Evolutionary conservation across 1,140 invertebrate genomes (phyloP), one percentile per base, ranked within the genome.

Genomic region (Alviniconcha marisindica): DNA sequence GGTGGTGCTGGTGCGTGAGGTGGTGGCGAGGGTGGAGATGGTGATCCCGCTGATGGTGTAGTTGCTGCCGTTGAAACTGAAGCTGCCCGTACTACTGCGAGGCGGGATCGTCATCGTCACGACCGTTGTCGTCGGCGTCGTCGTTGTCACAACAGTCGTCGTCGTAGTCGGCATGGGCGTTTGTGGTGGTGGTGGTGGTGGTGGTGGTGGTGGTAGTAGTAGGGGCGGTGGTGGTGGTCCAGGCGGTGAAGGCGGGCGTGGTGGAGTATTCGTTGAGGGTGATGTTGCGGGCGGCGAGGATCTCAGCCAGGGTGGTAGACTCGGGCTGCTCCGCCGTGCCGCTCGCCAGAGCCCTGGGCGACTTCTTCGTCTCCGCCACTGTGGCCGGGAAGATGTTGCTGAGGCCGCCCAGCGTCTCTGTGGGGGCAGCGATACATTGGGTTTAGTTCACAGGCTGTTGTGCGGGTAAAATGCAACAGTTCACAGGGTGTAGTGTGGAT

Each of bases 301-400:
- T 74, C 71, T 83, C 78, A 21, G 84, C 56, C 2, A 78, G 77
- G 0, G 82, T 81, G 63, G 81, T 76, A 28, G 81, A 21, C 28
- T 51, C 73, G n/a, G 78, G 51, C 14, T n/a, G 21, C 28, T 36
- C 18, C n/a, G 51, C 77, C 4, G 69, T 7, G 18, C 33, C 48
- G n/a, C 2, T 42, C 21, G 4, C 36, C 12, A 28, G 33, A 7
- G 28, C 80, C 2, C 40, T 12, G 31, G 82, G 54, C 4, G 48
- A 48, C 42, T 73, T 56, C 44, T 54, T 60, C 38, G n/a, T 51
- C 77, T 83, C 71, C 28, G 40, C 77, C 24, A 44, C 44, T 12
- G 44, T 77, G 24, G 77, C 81, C 21, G 86, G 86, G 38, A 87
- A 87, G 28, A 85, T 85, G 60, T 87, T 87, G 21, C 74, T 83